Conservation (phyloP, 2,113 vertebrate genomes). For the Rousettus leschenaultii region DNA sequence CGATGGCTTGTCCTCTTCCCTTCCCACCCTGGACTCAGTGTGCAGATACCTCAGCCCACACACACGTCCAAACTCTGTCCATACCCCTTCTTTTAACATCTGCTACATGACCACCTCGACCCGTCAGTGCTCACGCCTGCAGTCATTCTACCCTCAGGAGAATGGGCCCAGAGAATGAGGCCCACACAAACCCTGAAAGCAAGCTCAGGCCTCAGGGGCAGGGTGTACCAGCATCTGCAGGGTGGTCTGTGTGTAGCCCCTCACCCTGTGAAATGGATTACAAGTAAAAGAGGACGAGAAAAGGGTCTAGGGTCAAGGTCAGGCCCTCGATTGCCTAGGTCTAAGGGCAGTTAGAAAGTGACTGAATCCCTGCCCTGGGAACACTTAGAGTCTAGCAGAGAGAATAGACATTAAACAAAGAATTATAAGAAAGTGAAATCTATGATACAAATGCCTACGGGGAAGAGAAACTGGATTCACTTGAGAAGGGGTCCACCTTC, state of each 20-base stretch:
- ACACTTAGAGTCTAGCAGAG: fast-evolving
- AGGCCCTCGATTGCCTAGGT: not conserved
- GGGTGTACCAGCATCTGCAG: not conserved
- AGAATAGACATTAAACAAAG: not conserved
- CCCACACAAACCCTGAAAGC: not conserved
- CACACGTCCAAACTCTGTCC: fast-evolving
- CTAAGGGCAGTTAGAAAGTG: not conserved
- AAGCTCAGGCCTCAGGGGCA: not conserved
- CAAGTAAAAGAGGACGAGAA: not conserved
- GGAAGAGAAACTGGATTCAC: not conserved
- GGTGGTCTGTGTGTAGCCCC: not conserved
- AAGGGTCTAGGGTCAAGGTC: not conserved
- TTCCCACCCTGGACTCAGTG: not conserved
- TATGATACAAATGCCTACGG: not conserved
- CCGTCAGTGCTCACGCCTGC: not conserved
- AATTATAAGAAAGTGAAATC: not conserved
- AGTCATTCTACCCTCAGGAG: not conserved
- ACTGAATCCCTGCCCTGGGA: not conserved
- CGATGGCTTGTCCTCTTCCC: not conserved
- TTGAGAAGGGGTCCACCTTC: not conserved
- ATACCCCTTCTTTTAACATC: not conserved
- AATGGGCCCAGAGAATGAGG: not conserved
- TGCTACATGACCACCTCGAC: fast-evolving
- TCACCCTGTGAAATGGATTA: not conserved
- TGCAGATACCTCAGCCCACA: not conserved